Evolutionary conservation across 1,140 invertebrate species (phyloP).

Genomic region (Geopemphigus sp.): DNA sequence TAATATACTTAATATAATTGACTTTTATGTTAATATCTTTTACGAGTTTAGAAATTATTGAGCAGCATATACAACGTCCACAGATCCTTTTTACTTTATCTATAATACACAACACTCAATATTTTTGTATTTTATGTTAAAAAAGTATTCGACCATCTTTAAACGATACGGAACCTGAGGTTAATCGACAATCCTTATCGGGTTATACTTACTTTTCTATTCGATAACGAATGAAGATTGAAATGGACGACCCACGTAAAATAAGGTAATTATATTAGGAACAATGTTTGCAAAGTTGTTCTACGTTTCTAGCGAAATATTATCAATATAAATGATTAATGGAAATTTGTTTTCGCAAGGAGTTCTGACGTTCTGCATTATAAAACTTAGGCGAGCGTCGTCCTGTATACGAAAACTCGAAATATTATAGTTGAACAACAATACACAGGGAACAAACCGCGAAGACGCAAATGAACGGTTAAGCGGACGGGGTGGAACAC

Average conservation of each 20-base stretch:
- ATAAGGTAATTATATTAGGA: constrained; percentile 11
- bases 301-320: neutral
- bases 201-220: neutral
- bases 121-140: too few species aligned
- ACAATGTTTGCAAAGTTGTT: neutral
- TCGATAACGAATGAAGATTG: neutral
- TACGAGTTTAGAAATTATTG: too few species aligned
- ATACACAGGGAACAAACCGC: neutral
- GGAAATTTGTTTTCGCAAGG: constrained; percentile 21
- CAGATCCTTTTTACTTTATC: too few species aligned
- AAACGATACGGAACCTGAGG: too few species aligned
- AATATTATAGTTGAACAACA: neutral
- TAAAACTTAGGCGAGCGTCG: neutral
- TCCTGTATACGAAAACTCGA: neutral
- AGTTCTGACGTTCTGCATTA: constrained; percentile 15
- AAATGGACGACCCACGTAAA: neutral
- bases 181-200: too few species aligned
- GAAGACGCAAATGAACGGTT: too few species aligned
- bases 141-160: too few species aligned
- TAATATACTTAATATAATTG: too few species aligned
- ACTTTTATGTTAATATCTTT: too few species aligned
- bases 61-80: too few species aligned
- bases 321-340: constrained; percentile 30
- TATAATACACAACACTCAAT: too few species aligned
- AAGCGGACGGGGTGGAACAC: neutral